Conservation (phyloP, 2,888 invertebrate genomes). For the Clostera curtula region DNA sequence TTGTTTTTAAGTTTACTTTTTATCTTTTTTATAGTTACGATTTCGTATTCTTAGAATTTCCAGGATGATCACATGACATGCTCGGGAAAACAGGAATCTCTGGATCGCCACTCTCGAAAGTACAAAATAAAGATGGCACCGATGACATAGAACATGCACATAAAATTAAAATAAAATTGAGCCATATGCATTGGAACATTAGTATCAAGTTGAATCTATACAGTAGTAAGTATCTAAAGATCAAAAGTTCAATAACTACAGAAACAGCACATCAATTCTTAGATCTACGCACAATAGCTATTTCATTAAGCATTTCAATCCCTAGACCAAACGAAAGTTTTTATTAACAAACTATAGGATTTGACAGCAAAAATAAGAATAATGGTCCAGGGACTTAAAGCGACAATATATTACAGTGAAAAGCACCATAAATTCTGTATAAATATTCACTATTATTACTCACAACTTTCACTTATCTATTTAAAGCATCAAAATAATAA, state of each 20-base stretch:
- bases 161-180: no score
- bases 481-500: conserved; percentile 63
- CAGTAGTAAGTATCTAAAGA: conserved; percentile 20
- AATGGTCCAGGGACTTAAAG: conserved; percentile 16
- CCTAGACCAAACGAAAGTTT: conserved; percentile 7
- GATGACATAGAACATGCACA: no score
- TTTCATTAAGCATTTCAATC: conserved; percentile 15
- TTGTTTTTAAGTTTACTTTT: no score
- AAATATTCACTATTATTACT: conserved; percentile 49
- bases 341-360: conserved; percentile 9
- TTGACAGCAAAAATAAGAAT: conserved; percentile 4
- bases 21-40: no score
- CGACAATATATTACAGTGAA: conserved; percentile 28
- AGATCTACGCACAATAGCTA: conserved; percentile 25
- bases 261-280: conserved; percentile 29
- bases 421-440: conserved; percentile 65
- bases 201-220: no score
- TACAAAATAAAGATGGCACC: no score
- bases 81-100: no score
- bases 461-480: conserved; percentile 62
- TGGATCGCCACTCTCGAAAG: no score
- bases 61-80: no score
- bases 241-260: conserved; percentile 27
- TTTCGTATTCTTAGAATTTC: no score
- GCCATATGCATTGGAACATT: no score